These are phyloP conservation scores for Notothenia rossii DNA, from an alignment of 2,113 vertebrate genomes.

Conservation along the genomic window DNA sequence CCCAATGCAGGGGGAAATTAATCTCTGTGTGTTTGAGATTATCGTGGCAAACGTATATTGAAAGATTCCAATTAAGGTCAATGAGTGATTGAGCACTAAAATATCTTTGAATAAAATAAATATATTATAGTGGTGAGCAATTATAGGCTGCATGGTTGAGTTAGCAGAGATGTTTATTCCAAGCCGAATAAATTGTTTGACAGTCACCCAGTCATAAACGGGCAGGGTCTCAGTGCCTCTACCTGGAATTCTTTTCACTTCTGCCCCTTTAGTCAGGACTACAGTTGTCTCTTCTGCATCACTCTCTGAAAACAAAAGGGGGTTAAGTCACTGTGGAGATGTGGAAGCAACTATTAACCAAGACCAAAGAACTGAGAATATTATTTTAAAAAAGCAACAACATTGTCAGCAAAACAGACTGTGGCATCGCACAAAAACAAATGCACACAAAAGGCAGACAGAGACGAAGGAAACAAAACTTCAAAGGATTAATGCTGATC, in stretches of 20 bases:
- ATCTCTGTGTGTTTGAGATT: conserved; percentile 42
- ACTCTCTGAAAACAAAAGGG: conserved; percentile 81
- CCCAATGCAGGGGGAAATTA: conserved; percentile 66
- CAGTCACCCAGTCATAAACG: conserved; percentile 38
- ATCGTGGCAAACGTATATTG: conserved; percentile 33
- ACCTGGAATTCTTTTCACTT: conserved; percentile 75
- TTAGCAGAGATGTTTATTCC: conserved; percentile 55
- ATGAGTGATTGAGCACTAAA: conserved; percentile 38
- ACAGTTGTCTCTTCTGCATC: conserved; percentile 63
- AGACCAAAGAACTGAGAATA: conserved; percentile 7
- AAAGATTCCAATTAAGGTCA: not conserved
- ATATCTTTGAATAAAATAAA: not conserved
- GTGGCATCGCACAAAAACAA: conserved; percentile 40
- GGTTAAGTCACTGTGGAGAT: conserved; percentile 56
- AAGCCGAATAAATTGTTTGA: conserved; percentile 8
- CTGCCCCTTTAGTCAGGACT: conserved; percentile 66
- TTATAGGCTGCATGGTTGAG: conserved; percentile 29
- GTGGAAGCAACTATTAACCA: conserved; percentile 38
- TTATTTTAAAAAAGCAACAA: not conserved
- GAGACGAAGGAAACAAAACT: conserved; percentile 14
- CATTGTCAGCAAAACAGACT: conserved; percentile 29
- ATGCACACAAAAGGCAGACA: conserved; percentile 34
- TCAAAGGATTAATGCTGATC: conserved; percentile 1
- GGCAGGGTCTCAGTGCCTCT: conserved; percentile 56
- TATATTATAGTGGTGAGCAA: conserved; percentile 22